Evolutionary conservation across 2,888 invertebrate species (phyloP), one percentile per base, ranked within the genome.

Genomic region (Mycogona germanica): DNA sequence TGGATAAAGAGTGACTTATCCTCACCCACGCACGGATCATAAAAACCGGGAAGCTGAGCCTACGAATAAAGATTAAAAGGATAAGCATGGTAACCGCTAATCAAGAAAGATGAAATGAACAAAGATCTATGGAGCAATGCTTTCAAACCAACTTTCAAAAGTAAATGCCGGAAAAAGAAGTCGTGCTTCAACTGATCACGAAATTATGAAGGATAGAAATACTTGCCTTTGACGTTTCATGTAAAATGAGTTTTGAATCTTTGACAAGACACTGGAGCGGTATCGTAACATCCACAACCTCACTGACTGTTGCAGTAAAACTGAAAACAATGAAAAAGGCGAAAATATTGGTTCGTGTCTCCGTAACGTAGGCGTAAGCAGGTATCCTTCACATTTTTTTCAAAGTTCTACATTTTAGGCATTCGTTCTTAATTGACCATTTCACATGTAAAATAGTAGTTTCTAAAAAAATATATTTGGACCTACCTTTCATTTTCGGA

Each of bases 41-140:
- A 97, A 72, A 97, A 97, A 29, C 97, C 97, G 12, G 96, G 89
- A 59, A 97, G 72, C 67, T 92, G 89, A 67, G 87, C 83, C 95
- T 96, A 72, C 26, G 78, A 77, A 60, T 57, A 62, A 58, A 56
- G 59, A 46, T 60, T 58, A 47, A 26, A 41, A 26, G 21, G 12
- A 45, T 41, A 35, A 14, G 17, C 19, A 26, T 26, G 17, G 2
- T n/a, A n/a, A n/a, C n/a, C n/a, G n/a, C n/a, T n/a, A n/a, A n/a
- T n/a, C n/a, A n/a, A n/a, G n/a, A n/a, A n/a, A n/a, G n/a, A n/a
- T 47, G 21, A 6, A 12, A 46, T n/a, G n/a, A n/a, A 19, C 14
- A 51, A 21, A n/a, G 40, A 14, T 12, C 14, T 9, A 14, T 14
- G 9, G n/a, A 17, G 9, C 23, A 60, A 58, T n/a, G n/a, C n/a